Evolutionary conservation across 1,140 invertebrate species (phyloP), one percentile per base, ranked within the genome.

Genomic region (Hycleus phaleratus): DNA sequence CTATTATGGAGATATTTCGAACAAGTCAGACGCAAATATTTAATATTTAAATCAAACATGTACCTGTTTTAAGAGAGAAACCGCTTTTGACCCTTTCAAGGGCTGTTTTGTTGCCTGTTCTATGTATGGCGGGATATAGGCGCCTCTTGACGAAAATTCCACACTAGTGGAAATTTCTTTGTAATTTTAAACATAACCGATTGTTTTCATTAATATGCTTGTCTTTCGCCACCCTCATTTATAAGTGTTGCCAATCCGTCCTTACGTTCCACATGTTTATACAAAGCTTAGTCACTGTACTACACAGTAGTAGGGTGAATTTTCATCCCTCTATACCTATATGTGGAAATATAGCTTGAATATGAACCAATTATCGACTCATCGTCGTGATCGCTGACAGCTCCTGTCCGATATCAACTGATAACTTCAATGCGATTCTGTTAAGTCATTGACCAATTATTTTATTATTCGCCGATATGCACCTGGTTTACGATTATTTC

Each of bases 391-490:
- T 62, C 56, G 47, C 38, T 54, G 60, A 58, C 56, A 62, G 56
- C 52, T 54, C 51, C 32, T 7, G 46, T 43, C 46, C 43, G 49
- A 54, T 59, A 62, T 55, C 50, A 24, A 61, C 54, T 56, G 52
- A 56, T 60, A 56, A 61, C 38, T 7, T 42, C 50, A 38, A 50
- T 53, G 26, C 53, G 60, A 62, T 62, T 62, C 44, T 62, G 60
- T 62, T 54, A 58, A 62, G 60, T 62, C 60, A 62, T 62, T 56
- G 55, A 58, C 50, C 60, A 62, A 62, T 62, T 62, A 58, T 62
- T 53, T 62, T 62, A 62, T 62, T 59, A 62, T 62, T 62, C 56
- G 45, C 46, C 58, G 56, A 52, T 50, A 51, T 55, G 52, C 60
- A 58, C 60, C 59, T 60, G 59, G 59, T 54, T 60, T 47, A 42